Evolutionary conservation across 2,888 invertebrate species (phyloP).

Genomic region (Cotesia congregata): DNA sequence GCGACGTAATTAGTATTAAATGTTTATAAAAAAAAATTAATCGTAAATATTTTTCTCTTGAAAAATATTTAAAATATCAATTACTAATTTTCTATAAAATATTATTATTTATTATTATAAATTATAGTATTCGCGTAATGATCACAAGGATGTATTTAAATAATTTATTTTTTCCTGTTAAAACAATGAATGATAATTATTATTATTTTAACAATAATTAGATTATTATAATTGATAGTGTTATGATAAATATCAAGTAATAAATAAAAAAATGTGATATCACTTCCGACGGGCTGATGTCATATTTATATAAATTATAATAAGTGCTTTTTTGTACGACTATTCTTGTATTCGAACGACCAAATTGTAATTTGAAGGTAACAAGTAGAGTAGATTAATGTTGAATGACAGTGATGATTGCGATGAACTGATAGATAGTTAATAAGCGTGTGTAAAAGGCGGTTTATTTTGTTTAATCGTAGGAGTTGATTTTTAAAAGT

Average conservation of each 20-base stretch:
- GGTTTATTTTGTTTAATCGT: not conserved
- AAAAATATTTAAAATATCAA: no score
- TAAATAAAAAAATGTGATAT: slow-evolving; percentile 9
- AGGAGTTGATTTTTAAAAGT: not conserved
- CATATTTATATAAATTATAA: slow-evolving; percentile 7
- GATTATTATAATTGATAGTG: slow-evolving; percentile 19
- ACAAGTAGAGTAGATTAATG: not conserved
- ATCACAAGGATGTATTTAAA: no score
- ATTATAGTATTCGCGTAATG: no score
- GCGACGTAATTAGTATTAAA: no score
- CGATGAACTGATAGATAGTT: slow-evolving; percentile 9
- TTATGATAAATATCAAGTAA: not conserved
- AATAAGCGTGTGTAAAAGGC: slow-evolving; percentile 1
- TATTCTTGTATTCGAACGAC: not conserved
- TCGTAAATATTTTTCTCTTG: no score
- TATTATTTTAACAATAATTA: slow-evolving; percentile 1
- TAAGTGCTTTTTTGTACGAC: not conserved
- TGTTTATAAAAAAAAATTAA: no score
- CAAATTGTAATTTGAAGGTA: not conserved
- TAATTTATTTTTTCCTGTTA: not conserved
- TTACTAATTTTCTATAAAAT: no score
- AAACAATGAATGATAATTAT: not conserved
- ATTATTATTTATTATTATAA: no score
- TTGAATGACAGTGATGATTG: slow-evolving; percentile 11
- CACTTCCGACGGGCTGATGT: slow-evolving; percentile 16